Conservation (phyloP, 2,113 vertebrate species). For the Hirundichthys speculiger region DNA sequence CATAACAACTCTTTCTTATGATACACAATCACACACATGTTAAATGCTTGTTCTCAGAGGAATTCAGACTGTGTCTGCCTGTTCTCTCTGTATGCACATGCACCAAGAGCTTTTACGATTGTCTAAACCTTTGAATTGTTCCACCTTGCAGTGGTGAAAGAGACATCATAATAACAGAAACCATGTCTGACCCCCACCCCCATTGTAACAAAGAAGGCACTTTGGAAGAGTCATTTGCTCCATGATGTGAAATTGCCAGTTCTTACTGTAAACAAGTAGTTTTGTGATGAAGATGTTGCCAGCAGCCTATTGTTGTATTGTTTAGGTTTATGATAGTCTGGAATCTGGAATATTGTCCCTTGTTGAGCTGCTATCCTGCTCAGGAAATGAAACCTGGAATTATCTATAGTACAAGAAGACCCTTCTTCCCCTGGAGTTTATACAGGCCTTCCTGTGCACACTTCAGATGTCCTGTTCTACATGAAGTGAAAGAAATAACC, state of each 20-base stretch:
- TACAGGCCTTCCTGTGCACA: slow-evolving; percentile 76
- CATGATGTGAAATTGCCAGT: slow-evolving; percentile 21
- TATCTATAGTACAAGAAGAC: slow-evolving; percentile 59
- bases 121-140: not conserved
- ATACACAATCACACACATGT: slow-evolving; percentile 22
- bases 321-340: slow-evolving; percentile 49
- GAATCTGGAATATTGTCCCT: slow-evolving; percentile 32
- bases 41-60: slow-evolving; percentile 20
- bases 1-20: slow-evolving; percentile 46
- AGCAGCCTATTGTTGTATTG: slow-evolving; percentile 24
- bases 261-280: slow-evolving; percentile 1
- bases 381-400: slow-evolving; percentile 74
- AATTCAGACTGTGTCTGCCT: slow-evolving; percentile 10
- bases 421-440: slow-evolving; percentile 63
- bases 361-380: slow-evolving; percentile 76
- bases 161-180: not conserved
- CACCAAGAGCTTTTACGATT: not conserved
- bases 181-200: not conserved
- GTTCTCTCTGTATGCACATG: not conserved
- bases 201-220: slow-evolving; percentile 17
- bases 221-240: slow-evolving; percentile 33
- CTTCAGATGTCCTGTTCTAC: slow-evolving; percentile 48
- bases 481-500: slow-evolving; percentile 37
- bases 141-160: not conserved
- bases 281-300: slow-evolving; percentile 20